Evolutionary conservation across 2,797 vertebrate genomes (phyloP).

Genomic region (Tokudaia muenninki): DNA sequence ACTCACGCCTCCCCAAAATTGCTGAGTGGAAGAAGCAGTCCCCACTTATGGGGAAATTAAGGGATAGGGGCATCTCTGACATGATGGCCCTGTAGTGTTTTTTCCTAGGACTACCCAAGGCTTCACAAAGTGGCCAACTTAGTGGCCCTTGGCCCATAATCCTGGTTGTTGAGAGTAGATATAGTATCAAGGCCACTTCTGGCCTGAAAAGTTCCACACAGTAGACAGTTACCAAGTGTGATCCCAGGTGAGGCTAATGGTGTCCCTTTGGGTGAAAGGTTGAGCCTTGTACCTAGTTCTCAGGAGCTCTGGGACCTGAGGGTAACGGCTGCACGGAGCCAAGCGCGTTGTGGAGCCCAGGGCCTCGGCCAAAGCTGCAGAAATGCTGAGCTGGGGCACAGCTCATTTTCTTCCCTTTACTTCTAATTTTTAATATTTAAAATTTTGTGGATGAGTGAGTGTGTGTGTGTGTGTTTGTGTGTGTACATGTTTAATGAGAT

Average conservation of each 20-base stretch:
- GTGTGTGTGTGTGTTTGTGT: background rate
- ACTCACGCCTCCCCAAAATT: background rate
- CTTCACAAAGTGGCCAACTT: background rate
- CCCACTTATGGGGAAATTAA: background rate
- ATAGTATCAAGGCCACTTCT: background rate
- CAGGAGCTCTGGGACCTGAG: fast-evolving
- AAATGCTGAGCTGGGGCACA: slow-evolving; percentile 70
- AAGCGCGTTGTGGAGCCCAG: slow-evolving; percentile 69
- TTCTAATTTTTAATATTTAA: slow-evolving; percentile 51
- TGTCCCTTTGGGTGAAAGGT: background rate
- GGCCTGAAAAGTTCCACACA: background rate
- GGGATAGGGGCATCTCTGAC: background rate
- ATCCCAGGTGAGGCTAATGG: background rate
- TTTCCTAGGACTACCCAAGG: background rate
- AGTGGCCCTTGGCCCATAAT: background rate
- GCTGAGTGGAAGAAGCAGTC: background rate
- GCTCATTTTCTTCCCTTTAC: slow-evolving; percentile 22
- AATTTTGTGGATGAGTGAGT: background rate
- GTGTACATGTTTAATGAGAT: slow-evolving; percentile 67
- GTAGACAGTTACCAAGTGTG: background rate
- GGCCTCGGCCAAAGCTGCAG: slow-evolving; percentile 57
- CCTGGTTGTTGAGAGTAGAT: background rate
- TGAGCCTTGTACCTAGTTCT: background rate
- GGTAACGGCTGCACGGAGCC: slow-evolving; percentile 74
- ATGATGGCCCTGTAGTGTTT: background rate